Base-by-base conservation (phyloP, 2,888 invertebrate species). In the Noctua pronuba region DNA sequence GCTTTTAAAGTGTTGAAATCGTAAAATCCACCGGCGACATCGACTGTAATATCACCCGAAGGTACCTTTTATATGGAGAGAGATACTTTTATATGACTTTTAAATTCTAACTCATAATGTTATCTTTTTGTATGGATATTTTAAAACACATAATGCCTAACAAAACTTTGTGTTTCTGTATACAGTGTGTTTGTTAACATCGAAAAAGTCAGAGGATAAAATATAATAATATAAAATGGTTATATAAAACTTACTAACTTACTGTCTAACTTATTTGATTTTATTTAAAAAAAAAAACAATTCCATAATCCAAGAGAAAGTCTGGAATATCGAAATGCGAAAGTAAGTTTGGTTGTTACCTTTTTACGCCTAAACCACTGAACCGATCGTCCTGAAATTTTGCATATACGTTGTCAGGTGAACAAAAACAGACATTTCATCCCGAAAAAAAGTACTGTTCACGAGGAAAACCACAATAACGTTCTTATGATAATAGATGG, bases 21-120 rank as follows among this genome's bases (percentile, higher is more conserved):
- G 87, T 93, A 89, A 91, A 92, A 90, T 88, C 88, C 89, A 86
- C 88, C 89, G 88, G 88, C 86, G 88, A 85, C 90, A 88, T 87
- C 82, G 77, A 82, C 81, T 88, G 90, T 90, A 92, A 89, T 91
- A 89, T 89, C 87, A 91, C 88, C 87, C 86, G 85, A 89, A 89
- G 83, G 85, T 85, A 82, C 73, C 86, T 79, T 82, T 77, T 79
- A 84, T 87, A 88, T 85, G 79, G 79, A 75, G 67, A 85, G 76
- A 84, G 80, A 86, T 87, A 86, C 80, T 90, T 92, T 91, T 89
- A 91, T 86, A 88, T 77, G 83, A 80, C 86, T 89, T 90, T 91
- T 85, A 90, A 90, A 88, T 90, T 90, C 82, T 62, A 88, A 86
- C 79, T 87, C 69, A 83, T 87, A 85, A 76, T 86, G 80, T 81